These are phyloP conservation scores for Philopotamus ludificatus DNA, from an alignment of 1,140 invertebrate genomes.

Conservation along the genomic window DNA sequence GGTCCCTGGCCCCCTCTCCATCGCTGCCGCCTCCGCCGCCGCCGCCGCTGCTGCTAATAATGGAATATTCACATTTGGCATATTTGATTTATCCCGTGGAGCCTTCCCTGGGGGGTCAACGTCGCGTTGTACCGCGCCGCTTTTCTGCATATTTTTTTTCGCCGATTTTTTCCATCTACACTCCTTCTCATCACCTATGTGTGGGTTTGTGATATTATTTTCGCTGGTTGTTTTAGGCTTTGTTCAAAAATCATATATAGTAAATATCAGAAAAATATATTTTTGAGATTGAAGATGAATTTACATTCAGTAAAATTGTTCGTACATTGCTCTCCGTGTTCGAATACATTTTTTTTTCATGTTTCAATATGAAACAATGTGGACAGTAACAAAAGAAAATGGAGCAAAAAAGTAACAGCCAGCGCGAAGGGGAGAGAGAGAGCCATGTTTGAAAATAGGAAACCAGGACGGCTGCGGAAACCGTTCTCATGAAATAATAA, in stretches of 20 bases:
- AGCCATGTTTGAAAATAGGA: slow-evolving; percentile 13
- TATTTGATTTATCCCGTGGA: slow-evolving; percentile 42
- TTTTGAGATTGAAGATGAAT: not conserved
- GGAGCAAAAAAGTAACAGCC: slow-evolving; percentile 15
- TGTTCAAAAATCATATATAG: not conserved
- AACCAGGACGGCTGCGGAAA: slow-evolving; percentile 1
- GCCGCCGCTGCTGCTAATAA: slow-evolving; percentile 41
- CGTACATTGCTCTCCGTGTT: too few relatives aligned
- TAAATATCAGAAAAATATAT: not conserved
- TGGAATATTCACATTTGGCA: slow-evolving; percentile 43
- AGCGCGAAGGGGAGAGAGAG: slow-evolving; percentile 25
- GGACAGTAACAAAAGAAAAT: slow-evolving; percentile 24
- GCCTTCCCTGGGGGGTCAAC: not conserved
- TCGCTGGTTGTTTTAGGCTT: too few relatives aligned
- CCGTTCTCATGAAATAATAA: slow-evolving; percentile 5
- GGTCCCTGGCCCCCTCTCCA: slow-evolving; percentile 1
- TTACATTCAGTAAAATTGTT: too few relatives aligned
- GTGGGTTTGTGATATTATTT: too few relatives aligned
- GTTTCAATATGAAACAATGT: too few relatives aligned
- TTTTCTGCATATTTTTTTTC: too few relatives aligned
- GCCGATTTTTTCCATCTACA: too few relatives aligned
- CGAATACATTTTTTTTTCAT: too few relatives aligned
- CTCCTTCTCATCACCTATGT: too few relatives aligned
- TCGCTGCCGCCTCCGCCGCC: not conserved
- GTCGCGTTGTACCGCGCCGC: not conserved